A percentile compares a stretch with the other conserved stretches of the same genome.
Evolutionary conservation across 2,113 vertebrate species (phyloP).

Genomic region (Phoxinus phoxinus): DNA sequence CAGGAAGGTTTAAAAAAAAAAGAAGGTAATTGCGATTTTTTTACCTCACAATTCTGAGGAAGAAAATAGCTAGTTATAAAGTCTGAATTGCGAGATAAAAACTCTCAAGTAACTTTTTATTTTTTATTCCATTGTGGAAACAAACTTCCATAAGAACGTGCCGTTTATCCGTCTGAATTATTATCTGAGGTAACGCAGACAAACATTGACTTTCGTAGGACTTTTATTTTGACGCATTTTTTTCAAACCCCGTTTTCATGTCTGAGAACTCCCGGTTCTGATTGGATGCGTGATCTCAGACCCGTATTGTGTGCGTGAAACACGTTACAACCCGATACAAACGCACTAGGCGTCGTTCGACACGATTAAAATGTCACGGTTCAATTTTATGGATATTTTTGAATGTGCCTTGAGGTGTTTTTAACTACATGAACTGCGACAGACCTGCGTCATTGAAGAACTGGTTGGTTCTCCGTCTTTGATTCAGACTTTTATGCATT

Average conservation of each 20-base stretch:
- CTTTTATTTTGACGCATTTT: too few species aligned
- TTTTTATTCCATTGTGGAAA: not conserved
- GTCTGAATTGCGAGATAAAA: not conserved
- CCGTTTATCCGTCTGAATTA: too few species aligned
- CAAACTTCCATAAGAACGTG: not conserved
- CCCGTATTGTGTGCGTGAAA: not conserved
- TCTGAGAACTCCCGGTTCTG: too few species aligned
- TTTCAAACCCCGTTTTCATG: too few species aligned
- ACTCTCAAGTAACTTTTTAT: not conserved
- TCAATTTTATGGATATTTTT: not conserved
- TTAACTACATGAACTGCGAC: not conserved
- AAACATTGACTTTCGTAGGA: too few species aligned
- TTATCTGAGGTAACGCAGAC: too few species aligned
- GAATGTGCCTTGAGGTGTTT: conserved; percentile 27
- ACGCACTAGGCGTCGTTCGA: not conserved
- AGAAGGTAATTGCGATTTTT: not conserved
- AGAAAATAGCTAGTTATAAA: too few species aligned
- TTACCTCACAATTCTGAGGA: not conserved
- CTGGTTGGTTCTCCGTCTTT: not conserved
- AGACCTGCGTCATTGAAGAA: conserved; percentile 19
- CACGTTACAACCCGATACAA: too few species aligned
- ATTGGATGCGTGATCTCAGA: not conserved
- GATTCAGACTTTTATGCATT: conserved; percentile 50
- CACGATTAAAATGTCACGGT: not conserved
- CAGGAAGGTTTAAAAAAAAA: too few species aligned